Conservation (phyloP, 2,797 vertebrate species). For the Chromis chromis region DNA sequence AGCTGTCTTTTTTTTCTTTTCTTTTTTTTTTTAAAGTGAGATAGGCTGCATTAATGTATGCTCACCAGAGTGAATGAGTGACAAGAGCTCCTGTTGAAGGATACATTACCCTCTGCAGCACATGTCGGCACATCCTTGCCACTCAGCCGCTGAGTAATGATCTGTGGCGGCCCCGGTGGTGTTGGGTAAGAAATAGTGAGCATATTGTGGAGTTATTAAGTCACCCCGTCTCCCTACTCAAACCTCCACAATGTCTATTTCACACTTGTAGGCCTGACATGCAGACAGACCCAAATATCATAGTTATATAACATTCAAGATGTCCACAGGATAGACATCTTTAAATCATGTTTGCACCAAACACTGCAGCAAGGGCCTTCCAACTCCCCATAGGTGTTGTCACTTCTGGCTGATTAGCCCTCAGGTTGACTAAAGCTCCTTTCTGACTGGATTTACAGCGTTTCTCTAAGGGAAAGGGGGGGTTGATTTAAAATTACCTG, state of each 20-base stretch:
- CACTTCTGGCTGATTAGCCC: slow-evolving; percentile 2
- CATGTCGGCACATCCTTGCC: slow-evolving; percentile 30
- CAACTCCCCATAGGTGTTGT: background rate
- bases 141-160: slow-evolving; percentile 47
- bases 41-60: slow-evolving; percentile 28
- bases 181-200: slow-evolving; percentile 13
- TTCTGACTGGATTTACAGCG: background rate
- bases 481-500: background rate
- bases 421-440: background rate
- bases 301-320: slow-evolving; percentile 1
- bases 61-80: slow-evolving; percentile 43
- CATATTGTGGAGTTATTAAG: slow-evolving; percentile 15
- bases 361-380: background rate
- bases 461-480: background rate
- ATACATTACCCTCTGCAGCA: slow-evolving; percentile 34
- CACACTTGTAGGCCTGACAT: background rate
- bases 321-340: background rate
- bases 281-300: slow-evolving; percentile 7
- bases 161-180: slow-evolving; percentile 27
- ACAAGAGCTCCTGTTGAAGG: slow-evolving; percentile 46
- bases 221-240: background rate
- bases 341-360: slow-evolving; percentile 5
- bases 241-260: slow-evolving; percentile 23
- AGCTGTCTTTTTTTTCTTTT: too few species aligned
- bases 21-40: slow-evolving; percentile 21